phyloP scores from a whole-genome alignment of 2,888 invertebrate species.

The Thymelicus sylvestris region DNA sequence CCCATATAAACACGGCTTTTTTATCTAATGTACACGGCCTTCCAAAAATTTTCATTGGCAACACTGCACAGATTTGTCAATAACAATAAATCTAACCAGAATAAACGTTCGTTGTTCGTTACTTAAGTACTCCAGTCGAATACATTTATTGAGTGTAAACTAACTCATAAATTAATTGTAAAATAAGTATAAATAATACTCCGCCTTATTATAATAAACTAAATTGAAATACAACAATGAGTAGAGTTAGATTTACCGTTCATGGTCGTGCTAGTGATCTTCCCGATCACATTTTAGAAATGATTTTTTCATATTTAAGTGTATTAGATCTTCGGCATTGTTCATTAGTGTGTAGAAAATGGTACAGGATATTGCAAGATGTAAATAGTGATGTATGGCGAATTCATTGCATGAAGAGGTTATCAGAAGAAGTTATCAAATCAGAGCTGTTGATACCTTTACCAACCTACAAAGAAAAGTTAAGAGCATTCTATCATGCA shows the following conservation, averaged over 20 bases:
- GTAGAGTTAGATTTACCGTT: slow-evolving; percentile 55
- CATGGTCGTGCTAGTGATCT: slow-evolving; percentile 86
- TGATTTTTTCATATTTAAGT: slow-evolving; percentile 95
- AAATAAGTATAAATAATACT: too few species aligned
- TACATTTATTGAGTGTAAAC: too few species aligned
- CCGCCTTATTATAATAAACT: too few species aligned
- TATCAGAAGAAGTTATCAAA: slow-evolving; percentile 94
- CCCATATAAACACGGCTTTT: too few species aligned
- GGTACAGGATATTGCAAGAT: slow-evolving; percentile 95
- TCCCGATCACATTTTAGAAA: slow-evolving; percentile 93
- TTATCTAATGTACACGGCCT: too few species aligned
- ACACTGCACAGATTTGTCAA: too few species aligned
- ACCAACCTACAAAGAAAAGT: slow-evolving; percentile 95
- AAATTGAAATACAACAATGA: slow-evolving; percentile 47
- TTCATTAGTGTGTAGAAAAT: slow-evolving; percentile 96
- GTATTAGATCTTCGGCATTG: slow-evolving; percentile 94
- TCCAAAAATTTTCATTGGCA: too few species aligned
- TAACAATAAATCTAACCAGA: too few species aligned
- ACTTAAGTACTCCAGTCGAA: too few species aligned
- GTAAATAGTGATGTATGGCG: slow-evolving; percentile 99
- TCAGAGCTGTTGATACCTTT: slow-evolving; percentile 95
- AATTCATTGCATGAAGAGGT: slow-evolving; percentile 92
- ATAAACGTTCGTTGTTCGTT: too few species aligned
- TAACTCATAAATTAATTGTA: too few species aligned
- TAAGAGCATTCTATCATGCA: slow-evolving; percentile 96